These are phyloP conservation scores for Actinemys pallida DNA, from an alignment of 2,113 vertebrate genomes.

Conservation along the genomic window DNA sequence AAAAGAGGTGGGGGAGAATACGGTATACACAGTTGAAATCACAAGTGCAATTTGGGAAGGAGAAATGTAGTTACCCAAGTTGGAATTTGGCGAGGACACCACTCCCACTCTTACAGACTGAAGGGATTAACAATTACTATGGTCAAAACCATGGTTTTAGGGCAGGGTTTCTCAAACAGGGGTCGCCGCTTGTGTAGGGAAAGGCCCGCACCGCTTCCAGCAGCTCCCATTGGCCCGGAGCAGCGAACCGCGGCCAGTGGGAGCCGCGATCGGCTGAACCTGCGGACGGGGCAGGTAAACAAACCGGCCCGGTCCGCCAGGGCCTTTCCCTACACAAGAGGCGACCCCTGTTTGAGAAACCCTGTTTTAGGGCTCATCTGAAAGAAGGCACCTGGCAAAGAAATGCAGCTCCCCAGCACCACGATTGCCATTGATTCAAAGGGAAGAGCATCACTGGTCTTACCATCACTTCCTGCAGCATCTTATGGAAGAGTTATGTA, in stretches of 20 bases:
- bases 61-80: fast-evolving
- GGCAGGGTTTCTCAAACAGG: not conserved
- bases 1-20: not conserved
- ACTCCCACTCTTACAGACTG: fast-evolving
- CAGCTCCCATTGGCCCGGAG: too few relatives aligned
- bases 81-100: not conserved
- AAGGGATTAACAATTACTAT: not conserved
- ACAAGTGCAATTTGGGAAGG: not conserved
- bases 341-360: too few relatives aligned
- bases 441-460: not conserved
- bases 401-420: not conserved
- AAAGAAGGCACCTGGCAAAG: not conserved
- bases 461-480: not conserved
- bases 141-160: not conserved
- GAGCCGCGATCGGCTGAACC: too few relatives aligned
- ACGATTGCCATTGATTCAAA: not conserved
- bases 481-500: not conserved
- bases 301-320: too few relatives aligned
- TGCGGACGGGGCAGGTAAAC: too few relatives aligned
- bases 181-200: too few relatives aligned
- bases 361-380: not conserved
- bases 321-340: too few relatives aligned
- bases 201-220: too few relatives aligned
- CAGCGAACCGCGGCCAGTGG: too few relatives aligned
- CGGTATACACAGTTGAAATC: not conserved